phyloP scores from a whole-genome alignment of 2,797 vertebrate species.

The Miichthys miiuy region DNA sequence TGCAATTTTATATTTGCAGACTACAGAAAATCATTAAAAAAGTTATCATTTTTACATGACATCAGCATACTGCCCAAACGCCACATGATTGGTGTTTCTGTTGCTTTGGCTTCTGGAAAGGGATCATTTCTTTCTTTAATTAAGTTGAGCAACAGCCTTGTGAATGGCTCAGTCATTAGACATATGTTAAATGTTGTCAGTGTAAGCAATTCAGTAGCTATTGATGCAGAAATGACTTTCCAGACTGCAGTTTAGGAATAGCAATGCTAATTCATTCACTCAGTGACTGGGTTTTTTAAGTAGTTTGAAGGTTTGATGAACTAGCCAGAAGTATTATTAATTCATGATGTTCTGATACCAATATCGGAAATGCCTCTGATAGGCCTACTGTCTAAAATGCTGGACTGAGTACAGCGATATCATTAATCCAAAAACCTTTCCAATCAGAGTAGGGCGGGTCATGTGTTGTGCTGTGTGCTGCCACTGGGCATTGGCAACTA shows the following conservation, averaged over 20 bases:
- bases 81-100: conserved; percentile 37
- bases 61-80: conserved; percentile 51
- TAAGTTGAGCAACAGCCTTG: conserved; percentile 52
- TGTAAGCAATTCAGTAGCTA: conserved; percentile 3
- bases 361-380: no score
- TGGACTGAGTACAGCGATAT: no score
- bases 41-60: conserved; percentile 42
- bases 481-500: no score
- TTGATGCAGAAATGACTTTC: conserved; percentile 28
- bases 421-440: no score
- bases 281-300: not conserved
- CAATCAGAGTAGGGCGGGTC: no score
- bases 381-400: no score
- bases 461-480: no score
- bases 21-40: conserved; percentile 38
- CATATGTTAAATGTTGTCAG: conserved; percentile 42
- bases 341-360: no score
- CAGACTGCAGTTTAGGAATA: conserved; percentile 7
- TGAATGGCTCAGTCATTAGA: conserved; percentile 45
- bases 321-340: not conserved
- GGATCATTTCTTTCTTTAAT: conserved; percentile 68
- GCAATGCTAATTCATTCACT: conserved; percentile 13
- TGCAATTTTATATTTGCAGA: conserved; percentile 26
- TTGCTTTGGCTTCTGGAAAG: conserved; percentile 40
- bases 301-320: not conserved